Base-by-base conservation (phyloP, 2,888 invertebrate species). In the Tetragonisca angustula region DNA sequence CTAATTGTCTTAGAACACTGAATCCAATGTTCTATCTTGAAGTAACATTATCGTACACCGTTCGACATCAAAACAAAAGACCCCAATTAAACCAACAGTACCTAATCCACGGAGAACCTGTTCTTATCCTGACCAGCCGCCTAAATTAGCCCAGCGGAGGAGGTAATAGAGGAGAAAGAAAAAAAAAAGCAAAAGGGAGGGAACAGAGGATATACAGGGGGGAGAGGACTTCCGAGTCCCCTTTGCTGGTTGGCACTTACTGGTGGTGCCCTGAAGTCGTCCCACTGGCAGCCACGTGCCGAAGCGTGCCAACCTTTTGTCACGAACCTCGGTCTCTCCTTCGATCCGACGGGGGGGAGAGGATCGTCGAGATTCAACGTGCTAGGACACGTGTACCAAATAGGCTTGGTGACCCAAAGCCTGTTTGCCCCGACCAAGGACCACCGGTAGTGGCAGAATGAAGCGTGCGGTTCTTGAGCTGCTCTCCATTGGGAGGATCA, bases 371-470 rank as follows among this genome's bases (percentile, higher is more conserved):
- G 89, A 91, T 91, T 91, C 90, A 89, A 90, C 89, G 91, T 90
- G 90, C 88, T 80, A 89, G 76, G 93, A 91, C 93, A 93, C 93
- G 93, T 93, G 93, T 91, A 90, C 77, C 88, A 93, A 93, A 94
- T 93, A 93, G 92, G 92, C 90, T 93, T 92, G 92, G 93, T 91
- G 92, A 91, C 85, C 89, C 83, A 87, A 85, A 90, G 91, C 91
- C 87, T 92, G 91, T 92, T 93, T 92, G 90, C 89, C 61, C 52
- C 78, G 79, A 71, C 62, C 70, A 36, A 77, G 65, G 81, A 86
- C 82, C 83, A 84, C 84, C 84, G 71, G 71, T 32, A 61, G 72
- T 56, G 24, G 21, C 49, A 69, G 56, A 67, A 79, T 79, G 71
- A 71, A 79, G 49, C 61, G 64, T 77, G 82, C 54, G 78, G 69